Percentiles rank a stretch among this genome's conserved stretches.
phyloP scores from a whole-genome alignment of 2,888 invertebrate genomes.

The Sericinus montela region DNA sequence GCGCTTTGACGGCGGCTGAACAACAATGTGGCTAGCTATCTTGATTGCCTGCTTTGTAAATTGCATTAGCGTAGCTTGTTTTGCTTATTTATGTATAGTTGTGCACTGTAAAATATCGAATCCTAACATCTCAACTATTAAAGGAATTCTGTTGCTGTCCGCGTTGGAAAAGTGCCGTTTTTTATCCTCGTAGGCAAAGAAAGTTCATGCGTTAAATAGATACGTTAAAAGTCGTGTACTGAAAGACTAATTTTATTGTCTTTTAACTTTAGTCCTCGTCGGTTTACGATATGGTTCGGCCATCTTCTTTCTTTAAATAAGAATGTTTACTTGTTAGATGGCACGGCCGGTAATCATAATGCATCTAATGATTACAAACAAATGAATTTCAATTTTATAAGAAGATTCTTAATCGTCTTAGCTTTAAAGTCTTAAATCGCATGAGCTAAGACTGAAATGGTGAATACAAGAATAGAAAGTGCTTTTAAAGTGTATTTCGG shows the following conservation, averaged over 20 bases:
- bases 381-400: neutral
- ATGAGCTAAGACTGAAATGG: slow-evolving; percentile 11
- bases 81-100: slow-evolving; percentile 24
- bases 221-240: no score
- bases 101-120: slow-evolving; percentile 17
- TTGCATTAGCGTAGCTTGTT: slow-evolving; percentile 57
- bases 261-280: no score
- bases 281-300: no score
- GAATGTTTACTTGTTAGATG: no score
- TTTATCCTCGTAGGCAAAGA: no score
- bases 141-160: no score
- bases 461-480: slow-evolving; percentile 43
- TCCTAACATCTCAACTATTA: neutral
- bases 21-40: slow-evolving; percentile 71
- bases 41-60: slow-evolving; percentile 73
- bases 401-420: neutral
- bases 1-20: slow-evolving; percentile 69
- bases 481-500: slow-evolving; percentile 63
- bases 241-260: no score
- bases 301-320: no score
- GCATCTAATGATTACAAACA: neutral
- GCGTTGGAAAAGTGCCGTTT: no score
- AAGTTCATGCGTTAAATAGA: no score
- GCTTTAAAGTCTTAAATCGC: slow-evolving; percentile 20
- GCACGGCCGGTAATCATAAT: no score